Conservation (phyloP, 2,888 invertebrate genomes). For the Phoenoteleia sp. region DNA sequence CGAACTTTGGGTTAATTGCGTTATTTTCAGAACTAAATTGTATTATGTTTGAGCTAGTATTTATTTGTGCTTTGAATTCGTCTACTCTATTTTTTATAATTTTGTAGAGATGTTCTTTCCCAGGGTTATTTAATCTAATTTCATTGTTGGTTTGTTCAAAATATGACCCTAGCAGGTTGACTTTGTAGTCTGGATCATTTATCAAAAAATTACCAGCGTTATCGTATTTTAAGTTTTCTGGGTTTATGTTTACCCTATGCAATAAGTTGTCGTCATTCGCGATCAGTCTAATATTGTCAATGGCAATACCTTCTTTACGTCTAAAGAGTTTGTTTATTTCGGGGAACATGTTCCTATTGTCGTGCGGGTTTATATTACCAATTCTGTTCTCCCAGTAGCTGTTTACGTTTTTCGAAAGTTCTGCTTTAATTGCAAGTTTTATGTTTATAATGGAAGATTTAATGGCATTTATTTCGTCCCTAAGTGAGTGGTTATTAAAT, state of each 20-base stretch:
- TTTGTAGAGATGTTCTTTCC: too few species aligned
- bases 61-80: too few species aligned
- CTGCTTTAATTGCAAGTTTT: neutral
- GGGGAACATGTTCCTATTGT: slow-evolving; percentile 23
- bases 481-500: neutral
- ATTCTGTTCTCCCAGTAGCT: slow-evolving; percentile 28
- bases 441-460: neutral
- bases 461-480: neutral
- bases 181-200: neutral
- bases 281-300: too few species aligned
- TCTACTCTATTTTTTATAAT: too few species aligned
- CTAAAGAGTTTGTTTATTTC: too few species aligned
- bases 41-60: too few species aligned
- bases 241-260: slow-evolving; percentile 8
- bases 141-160: neutral
- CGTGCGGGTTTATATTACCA: neutral
- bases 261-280: too few species aligned
- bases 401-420: slow-evolving; percentile 4
- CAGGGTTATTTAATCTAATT: too few species aligned
- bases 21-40: neutral
- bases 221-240: neutral
- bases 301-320: too few species aligned
- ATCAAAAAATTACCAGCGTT: neutral
- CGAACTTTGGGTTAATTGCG: neutral
- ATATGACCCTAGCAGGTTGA: neutral